phyloP scores from a whole-genome alignment of 2,797 vertebrate genomes.

The Australoheros facetus region DNA sequence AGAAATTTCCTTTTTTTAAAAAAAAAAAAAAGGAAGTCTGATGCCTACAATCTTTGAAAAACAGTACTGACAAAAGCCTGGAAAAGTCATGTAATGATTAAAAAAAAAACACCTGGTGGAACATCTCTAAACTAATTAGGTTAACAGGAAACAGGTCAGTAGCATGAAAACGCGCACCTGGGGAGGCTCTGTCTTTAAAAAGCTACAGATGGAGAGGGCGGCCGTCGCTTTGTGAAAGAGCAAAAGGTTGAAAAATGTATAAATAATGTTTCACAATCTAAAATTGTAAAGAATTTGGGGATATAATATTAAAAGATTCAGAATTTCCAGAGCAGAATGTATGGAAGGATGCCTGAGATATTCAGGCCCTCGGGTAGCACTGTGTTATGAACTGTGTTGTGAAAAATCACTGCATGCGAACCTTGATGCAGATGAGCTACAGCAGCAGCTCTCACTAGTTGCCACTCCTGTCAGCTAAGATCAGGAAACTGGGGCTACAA shows the following conservation, averaged over 20 bases:
- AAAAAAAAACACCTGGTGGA: background rate
- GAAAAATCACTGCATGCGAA: background rate
- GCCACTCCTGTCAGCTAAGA: too few relatives aligned
- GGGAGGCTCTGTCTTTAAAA: background rate
- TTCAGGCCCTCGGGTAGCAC: background rate
- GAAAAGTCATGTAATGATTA: background rate
- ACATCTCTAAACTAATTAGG: background rate
- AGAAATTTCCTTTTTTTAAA: background rate
- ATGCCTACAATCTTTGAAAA: too few relatives aligned
- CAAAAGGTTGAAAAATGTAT: background rate
- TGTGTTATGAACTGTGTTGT: background rate
- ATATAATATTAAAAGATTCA: background rate
- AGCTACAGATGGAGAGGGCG: background rate
- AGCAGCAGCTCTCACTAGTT: too few relatives aligned
- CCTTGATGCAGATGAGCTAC: too few relatives aligned
- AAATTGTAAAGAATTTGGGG: background rate
- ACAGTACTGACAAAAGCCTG: too few relatives aligned
- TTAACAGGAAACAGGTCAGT: background rate
- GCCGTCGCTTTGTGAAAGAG: background rate
- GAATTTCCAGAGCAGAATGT: background rate
- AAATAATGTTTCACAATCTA: background rate
- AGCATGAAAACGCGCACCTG: background rate
- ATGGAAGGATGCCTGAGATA: too few relatives aligned
- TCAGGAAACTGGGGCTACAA: too few relatives aligned
- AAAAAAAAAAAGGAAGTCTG: too few relatives aligned